Percentiles rank a stretch among this genome's conserved stretches.
These are phyloP conservation scores for Drosophila bunnanda DNA, from an alignment of 2,888 invertebrate genomes.

Conservation along the genomic window DNA sequence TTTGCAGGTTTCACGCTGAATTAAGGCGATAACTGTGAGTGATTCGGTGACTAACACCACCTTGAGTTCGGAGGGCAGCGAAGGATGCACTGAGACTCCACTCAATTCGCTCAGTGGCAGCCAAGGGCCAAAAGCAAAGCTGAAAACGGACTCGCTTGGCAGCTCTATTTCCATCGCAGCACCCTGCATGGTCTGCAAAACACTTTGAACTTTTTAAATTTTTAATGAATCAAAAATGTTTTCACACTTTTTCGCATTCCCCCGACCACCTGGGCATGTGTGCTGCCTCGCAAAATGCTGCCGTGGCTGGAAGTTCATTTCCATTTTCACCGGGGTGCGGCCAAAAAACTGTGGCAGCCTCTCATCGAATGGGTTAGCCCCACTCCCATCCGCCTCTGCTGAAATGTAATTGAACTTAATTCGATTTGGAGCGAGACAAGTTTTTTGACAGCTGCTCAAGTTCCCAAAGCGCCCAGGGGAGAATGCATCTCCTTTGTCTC, in stretches of 20 bases:
- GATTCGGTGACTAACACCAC: constrained; percentile 15
- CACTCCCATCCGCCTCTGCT: constrained; percentile 8
- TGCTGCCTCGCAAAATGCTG: constrained; percentile 40
- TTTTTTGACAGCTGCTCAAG: constrained; percentile 75
- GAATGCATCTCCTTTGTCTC: constrained; percentile 25
- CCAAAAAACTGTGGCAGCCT: constrained; percentile 44
- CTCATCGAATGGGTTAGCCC: constrained; percentile 41
- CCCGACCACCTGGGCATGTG: constrained; percentile 31
- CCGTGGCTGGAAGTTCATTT: constrained; percentile 53
- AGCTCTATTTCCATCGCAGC: constrained; percentile 43
- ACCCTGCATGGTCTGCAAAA: constrained; percentile 67
- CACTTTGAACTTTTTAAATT: constrained; percentile 84
- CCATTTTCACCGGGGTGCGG: constrained; percentile 57
- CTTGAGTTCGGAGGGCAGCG: neutral
- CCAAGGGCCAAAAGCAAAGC: constrained; percentile 4
- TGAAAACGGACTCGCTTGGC: constrained; percentile 27
- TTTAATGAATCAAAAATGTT: constrained; percentile 84
- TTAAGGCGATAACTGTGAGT: constrained; percentile 25
- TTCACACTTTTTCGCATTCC: constrained; percentile 73
- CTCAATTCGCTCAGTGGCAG: neutral
- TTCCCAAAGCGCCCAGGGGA: constrained; percentile 63
- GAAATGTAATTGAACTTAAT: constrained; percentile 79
- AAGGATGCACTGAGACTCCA: constrained; percentile 19
- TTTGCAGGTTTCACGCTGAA: constrained; percentile 53
- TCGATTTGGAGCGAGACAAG: constrained; percentile 78